phyloP scores from a whole-genome alignment of 1,140 invertebrate genomes.

The Macrotrachela quadricornifera region DNA sequence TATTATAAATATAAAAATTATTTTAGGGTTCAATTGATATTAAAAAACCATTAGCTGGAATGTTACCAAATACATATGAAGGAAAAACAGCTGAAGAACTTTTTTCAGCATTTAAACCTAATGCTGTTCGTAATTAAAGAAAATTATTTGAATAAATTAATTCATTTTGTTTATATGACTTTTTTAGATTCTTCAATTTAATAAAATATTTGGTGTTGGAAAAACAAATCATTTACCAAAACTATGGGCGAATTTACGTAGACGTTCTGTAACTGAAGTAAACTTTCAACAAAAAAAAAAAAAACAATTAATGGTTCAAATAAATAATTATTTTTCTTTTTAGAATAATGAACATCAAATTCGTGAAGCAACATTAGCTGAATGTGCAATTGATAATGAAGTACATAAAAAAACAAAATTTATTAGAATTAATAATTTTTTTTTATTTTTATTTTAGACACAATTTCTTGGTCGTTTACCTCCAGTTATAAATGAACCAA shows the following conservation, averaged over 20 bases:
- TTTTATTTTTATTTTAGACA: too few species aligned
- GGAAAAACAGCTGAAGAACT: constrained; percentile 7
- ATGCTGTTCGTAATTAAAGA: not conserved
- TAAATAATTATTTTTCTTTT: too few species aligned
- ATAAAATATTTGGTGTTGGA: constrained; percentile 4
- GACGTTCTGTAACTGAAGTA: not conserved
- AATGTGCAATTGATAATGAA: not conserved
- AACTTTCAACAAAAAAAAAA: not conserved
- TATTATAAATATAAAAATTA: too few species aligned
- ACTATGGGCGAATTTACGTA: not conserved
- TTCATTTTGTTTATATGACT: not conserved
- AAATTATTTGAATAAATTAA: not conserved
- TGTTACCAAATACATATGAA: constrained; percentile 3
- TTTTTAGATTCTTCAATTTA: not conserved
- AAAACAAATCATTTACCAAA: not conserved
- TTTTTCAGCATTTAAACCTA: constrained; percentile 5
- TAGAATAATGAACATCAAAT: not conserved
- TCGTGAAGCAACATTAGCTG: not conserved
- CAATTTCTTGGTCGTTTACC: too few species aligned
- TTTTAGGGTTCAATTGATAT: too few species aligned
- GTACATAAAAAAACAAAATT: too few species aligned
- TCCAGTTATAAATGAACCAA: too few species aligned
- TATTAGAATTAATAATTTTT: too few species aligned
- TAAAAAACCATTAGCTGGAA: too few species aligned
- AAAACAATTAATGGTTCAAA: not conserved